Evolutionary conservation across 2,888 invertebrate genomes (phyloP).

Genomic region (Andrena flavipes): DNA sequence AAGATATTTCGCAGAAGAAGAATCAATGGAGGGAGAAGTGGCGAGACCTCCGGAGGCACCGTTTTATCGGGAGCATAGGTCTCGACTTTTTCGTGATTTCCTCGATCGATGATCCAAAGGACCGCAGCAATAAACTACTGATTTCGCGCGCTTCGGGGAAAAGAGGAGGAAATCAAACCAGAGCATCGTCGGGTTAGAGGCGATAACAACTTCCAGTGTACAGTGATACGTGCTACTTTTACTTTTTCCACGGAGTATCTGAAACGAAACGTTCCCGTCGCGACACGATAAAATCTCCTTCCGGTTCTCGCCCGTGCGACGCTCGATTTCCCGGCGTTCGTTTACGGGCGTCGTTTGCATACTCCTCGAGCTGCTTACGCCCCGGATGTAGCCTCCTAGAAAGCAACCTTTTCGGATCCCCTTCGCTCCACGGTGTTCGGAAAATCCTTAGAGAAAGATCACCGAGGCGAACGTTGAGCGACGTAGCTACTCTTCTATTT

Average conservation of each 20-base stretch:
- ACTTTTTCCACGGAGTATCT: conserved; percentile 3
- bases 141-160: conserved; percentile 33
- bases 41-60: conserved; percentile 9
- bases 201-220: conserved; percentile 56
- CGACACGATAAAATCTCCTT: conserved; percentile 38
- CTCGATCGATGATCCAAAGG: conserved; percentile 52
- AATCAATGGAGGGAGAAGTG: conserved; percentile 11
- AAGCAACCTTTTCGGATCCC: not conserved
- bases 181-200: conserved; percentile 63
- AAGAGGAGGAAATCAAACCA: conserved; percentile 57
- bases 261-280: conserved; percentile 7
- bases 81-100: conserved; percentile 47
- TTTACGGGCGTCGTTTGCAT: conserved; percentile 30
- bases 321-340: conserved; percentile 2
- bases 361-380: not conserved
- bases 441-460: not conserved
- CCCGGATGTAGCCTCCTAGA: not conserved
- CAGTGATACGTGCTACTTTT: conserved; percentile 43
- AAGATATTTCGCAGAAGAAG: conserved; percentile 1
- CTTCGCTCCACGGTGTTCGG: not conserved
- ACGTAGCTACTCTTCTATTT: not conserved
- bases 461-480: not conserved
- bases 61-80: conserved; percentile 61
- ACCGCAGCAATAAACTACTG: conserved; percentile 31
- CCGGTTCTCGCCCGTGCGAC: not conserved